Base-by-base conservation (phyloP, 1,140 invertebrate genomes). In the Heliothis virescens region DNA sequence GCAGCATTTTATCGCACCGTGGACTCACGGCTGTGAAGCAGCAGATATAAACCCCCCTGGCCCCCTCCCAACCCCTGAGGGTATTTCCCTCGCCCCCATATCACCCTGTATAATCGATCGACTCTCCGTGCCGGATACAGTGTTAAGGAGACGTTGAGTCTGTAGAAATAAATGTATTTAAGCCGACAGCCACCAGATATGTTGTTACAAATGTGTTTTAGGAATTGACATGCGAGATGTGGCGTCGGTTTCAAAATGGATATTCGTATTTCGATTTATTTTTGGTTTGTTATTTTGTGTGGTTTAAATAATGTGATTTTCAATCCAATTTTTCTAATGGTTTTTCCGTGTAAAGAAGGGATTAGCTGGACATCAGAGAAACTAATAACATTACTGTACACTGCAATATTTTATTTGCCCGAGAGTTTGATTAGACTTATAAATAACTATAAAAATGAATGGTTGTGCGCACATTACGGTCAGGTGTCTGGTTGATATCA, bases 51-150 rank as follows among this genome's bases (percentile, higher is more conserved):
- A 65, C 9, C 79, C 74, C 71, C 65, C 72, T 5, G 34, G 3
- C 50, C 47, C 79, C 76, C 18, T 50, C 18, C 15, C 60, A 72
- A 34, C 69, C 69, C 69, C 52, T 21, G 41, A 65, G 74, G 74
- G 65, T 74, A 67, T 63, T 78, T 75, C 55, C 78, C 69, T 55
- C 76, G 34, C 71, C 79, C 71, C 75, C 67, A 57, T 74, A 71
- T 59, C 82, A 73, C 76, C 80, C 83, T 21, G 65, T 69, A 76
- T 84, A 82, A 84, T 84, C 83, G 83, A 84, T 84, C 83, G 83
- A 73, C 83, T 81, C 74, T 62, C 59, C 34, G 34, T 82, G 80
- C 79, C 83, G 80, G 79, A 76, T 79, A 81, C 79, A 59, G 72
- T 60, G 71, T 81, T 79, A 84, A 71, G 82, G 80, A 74, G 73